A percentile compares a stretch with the other conserved stretches of the same genome.
phyloP scores from a whole-genome alignment of 2,888 invertebrate genomes.

The Venusia cambrica region DNA sequence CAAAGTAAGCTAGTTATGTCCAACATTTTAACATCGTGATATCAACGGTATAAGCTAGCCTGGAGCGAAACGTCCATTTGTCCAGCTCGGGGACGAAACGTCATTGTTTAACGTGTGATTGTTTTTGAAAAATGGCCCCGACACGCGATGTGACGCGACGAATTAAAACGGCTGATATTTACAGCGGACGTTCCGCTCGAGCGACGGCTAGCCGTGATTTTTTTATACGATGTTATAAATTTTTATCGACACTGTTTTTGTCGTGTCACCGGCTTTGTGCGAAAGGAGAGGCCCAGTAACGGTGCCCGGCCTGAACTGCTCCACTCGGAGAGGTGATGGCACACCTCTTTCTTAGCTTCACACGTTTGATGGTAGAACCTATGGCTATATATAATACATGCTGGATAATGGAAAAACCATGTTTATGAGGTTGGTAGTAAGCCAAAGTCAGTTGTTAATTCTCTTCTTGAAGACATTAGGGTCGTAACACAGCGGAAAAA shows the following conservation, averaged over 20 bases:
- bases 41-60: no score
- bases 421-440: no score
- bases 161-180: slow-evolving; percentile 57
- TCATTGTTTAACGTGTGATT: slow-evolving; percentile 63
- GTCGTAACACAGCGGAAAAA: no score
- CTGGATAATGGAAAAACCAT: no score
- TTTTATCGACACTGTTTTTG: slow-evolving; percentile 42
- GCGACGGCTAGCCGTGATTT: slow-evolving; percentile 34
- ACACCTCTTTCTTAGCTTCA: no score
- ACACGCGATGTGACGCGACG: slow-evolving; percentile 35
- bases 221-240: slow-evolving; percentile 37
- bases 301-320: slow-evolving; percentile 22
- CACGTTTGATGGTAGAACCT: no score
- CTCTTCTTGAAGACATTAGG: no score
- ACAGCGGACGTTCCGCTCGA: slow-evolving; percentile 47
- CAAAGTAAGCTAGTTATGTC: no score
- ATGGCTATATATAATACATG: no score
- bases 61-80: slow-evolving; percentile 7
- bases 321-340: no score
- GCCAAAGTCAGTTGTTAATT: no score
- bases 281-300: slow-evolving; percentile 23
- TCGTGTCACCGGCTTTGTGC: slow-evolving; percentile 29
- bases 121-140: slow-evolving; percentile 61
- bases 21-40: no score
- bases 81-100: slow-evolving; percentile 43